Percentiles rank a stretch among this genome's conserved stretches.
Conservation (phyloP, 2,888 invertebrate species). For the Metellina segmentata region DNA sequence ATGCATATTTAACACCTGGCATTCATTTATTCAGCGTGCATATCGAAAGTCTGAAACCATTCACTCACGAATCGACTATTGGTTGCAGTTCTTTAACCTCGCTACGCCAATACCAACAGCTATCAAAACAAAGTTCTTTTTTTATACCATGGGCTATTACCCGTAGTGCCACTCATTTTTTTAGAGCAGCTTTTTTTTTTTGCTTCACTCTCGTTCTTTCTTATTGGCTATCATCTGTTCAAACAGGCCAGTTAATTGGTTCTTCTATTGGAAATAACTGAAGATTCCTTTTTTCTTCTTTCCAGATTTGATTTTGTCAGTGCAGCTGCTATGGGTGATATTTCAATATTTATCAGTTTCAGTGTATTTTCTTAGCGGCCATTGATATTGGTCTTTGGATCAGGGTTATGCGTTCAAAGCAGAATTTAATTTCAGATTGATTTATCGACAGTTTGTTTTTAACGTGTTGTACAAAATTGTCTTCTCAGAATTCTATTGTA, state of each 20-base stretch:
- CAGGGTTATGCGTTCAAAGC: conserved; percentile 50
- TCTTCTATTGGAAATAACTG: conserved; percentile 70
- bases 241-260: conserved; percentile 67
- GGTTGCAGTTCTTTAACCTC: conserved; percentile 67
- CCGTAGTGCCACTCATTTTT: conserved; percentile 21
- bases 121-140: conserved; percentile 64
- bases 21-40: conserved; percentile 7
- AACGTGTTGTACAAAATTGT: background rate
- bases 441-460: conserved; percentile 10
- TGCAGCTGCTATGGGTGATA: conserved; percentile 42
- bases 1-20: conserved; percentile 21
- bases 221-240: conserved; percentile 40
- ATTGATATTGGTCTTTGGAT: conserved; percentile 53
- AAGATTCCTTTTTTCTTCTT: conserved; percentile 52
- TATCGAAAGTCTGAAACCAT: conserved; percentile 7
- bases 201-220: conserved; percentile 7
- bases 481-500: background rate
- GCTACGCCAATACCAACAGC: conserved; percentile 51
- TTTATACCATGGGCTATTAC: conserved; percentile 16
- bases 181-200: conserved; percentile 29
- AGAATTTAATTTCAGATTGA: conserved; percentile 18
- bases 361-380: conserved; percentile 15
- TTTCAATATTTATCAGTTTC: conserved; percentile 64
- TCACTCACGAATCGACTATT: conserved; percentile 38
- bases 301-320: conserved; percentile 19